These are phyloP conservation scores for Augochlorella aurata DNA, from an alignment of 2,888 invertebrate species.

Conservation along the genomic window DNA sequence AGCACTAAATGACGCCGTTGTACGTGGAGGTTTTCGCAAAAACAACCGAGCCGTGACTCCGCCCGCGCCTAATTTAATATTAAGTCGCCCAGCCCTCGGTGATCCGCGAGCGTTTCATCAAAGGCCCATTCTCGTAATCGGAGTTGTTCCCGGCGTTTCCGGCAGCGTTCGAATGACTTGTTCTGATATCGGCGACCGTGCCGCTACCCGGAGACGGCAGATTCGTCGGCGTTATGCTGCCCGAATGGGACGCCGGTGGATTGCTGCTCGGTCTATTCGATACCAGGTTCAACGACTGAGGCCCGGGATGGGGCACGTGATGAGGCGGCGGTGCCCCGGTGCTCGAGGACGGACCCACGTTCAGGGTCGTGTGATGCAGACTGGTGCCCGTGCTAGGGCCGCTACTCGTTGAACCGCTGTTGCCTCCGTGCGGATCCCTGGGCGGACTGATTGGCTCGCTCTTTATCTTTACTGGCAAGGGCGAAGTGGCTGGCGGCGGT, in stretches of 20 bases:
- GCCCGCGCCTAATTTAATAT: conserved; percentile 76
- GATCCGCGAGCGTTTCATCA: conserved; percentile 93
- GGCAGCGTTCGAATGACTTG: conserved; percentile 75
- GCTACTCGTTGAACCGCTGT: conserved; percentile 75
- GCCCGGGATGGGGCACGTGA: conserved; percentile 74
- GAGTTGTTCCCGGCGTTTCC: conserved; percentile 81
- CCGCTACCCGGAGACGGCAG: conserved; percentile 86
- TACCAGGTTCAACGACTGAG: conserved; percentile 78
- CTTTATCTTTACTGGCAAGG: conserved; percentile 94
- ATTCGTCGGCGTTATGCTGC: conserved; percentile 93
- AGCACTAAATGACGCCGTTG: conserved; percentile 74
- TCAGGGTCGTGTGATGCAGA: conserved; percentile 81
- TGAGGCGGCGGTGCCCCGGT: conserved; percentile 74
- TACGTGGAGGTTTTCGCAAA: conserved; percentile 69
- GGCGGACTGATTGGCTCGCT: conserved; percentile 98
- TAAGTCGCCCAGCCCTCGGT: conserved; percentile 96
- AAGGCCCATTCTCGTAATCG: conserved; percentile 87
- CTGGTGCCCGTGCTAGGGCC: conserved; percentile 82
- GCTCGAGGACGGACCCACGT: conserved; percentile 78
- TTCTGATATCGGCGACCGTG: conserved; percentile 84
- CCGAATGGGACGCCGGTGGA: conserved; percentile 83
- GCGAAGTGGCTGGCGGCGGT: conserved; percentile 90
- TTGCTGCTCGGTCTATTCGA: conserved; percentile 79
- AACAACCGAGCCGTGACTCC: conserved; percentile 54
- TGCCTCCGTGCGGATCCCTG: conserved; percentile 87